phyloP scores from a whole-genome alignment of 2,113 vertebrate genomes.

The Sceloporus undulatus region DNA sequence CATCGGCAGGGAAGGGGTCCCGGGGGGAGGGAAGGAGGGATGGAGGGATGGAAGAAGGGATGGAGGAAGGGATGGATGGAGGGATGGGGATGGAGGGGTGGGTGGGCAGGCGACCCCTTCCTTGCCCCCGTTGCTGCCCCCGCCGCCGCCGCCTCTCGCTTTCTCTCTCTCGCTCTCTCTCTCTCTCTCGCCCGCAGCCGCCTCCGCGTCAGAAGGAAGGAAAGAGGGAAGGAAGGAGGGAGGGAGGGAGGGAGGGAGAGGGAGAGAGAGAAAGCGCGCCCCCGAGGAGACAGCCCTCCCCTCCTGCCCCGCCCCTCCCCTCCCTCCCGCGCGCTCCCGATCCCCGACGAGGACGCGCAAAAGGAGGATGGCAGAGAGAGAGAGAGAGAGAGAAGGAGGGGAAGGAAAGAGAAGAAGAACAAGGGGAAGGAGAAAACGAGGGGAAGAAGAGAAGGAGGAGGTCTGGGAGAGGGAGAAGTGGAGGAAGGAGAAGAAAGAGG shows the following conservation, averaged over 20 bases:
- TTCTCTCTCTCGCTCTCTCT: background rate
- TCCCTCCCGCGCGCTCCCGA: too few relatives aligned
- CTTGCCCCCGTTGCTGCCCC: background rate
- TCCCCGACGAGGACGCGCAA: too few relatives aligned
- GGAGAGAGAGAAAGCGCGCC: background rate
- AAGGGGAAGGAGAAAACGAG: too few relatives aligned
- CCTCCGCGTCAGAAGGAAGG: conserved; percentile 7
- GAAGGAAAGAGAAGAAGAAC: background rate
- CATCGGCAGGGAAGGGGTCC: background rate
- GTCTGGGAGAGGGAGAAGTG: too few relatives aligned
- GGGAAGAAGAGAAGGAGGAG: too few relatives aligned
- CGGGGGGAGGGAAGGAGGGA: background rate
- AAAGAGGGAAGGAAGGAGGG: background rate
- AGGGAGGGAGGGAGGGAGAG: background rate
- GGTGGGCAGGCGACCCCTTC: background rate
- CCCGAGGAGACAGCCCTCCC: background rate
- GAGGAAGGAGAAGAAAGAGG: too few relatives aligned
- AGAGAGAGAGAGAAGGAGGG: background rate
- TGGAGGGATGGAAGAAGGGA: too few relatives aligned
- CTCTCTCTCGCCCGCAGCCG: background rate
- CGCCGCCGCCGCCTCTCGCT: background rate
- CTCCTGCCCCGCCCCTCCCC: background rate
- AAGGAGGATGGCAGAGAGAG: too few relatives aligned
- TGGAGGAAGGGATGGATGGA: too few relatives aligned
- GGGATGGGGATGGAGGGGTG: too few relatives aligned